phyloP scores from a whole-genome alignment of 2,113 vertebrate species.

The Hiodon alosoides region DNA sequence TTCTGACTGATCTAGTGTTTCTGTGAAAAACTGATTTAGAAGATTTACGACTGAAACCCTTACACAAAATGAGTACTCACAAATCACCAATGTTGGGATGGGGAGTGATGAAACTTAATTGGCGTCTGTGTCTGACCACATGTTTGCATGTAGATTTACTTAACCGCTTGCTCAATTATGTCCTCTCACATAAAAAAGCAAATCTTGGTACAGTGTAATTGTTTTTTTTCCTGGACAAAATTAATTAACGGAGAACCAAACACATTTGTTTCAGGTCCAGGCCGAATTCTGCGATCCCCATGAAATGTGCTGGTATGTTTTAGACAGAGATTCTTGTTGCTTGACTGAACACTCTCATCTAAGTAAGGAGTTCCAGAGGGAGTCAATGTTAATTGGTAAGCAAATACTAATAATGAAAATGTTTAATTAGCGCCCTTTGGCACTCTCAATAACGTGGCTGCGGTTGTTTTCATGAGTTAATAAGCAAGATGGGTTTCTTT shows the following conservation, averaged over 20 bases:
- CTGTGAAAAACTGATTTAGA: too few relatives aligned
- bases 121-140: not conserved
- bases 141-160: not conserved
- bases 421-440: conserved; percentile 15
- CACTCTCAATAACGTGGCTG: conserved; percentile 1
- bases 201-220: not conserved
- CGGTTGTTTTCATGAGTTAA: not conserved
- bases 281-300: conserved; percentile 93
- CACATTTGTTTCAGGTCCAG: conserved; percentile 71
- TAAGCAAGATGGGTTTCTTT: not conserved
- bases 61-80: not conserved
- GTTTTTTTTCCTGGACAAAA: not conserved
- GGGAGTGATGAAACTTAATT: not conserved
- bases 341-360: conserved; percentile 85
- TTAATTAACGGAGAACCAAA: not conserved
- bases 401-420: not conserved
- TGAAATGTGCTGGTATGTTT: conserved; percentile 96
- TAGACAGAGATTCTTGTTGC: conserved; percentile 87
- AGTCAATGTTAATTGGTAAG: conserved; percentile 72
- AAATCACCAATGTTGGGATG: not conserved
- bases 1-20: too few relatives aligned
- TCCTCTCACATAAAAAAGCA: not conserved
- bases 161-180: not conserved
- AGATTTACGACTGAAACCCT: not conserved
- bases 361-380: conserved; percentile 73